Conservation (phyloP, 1,140 invertebrate genomes). For the Aplysia californica region DNA sequence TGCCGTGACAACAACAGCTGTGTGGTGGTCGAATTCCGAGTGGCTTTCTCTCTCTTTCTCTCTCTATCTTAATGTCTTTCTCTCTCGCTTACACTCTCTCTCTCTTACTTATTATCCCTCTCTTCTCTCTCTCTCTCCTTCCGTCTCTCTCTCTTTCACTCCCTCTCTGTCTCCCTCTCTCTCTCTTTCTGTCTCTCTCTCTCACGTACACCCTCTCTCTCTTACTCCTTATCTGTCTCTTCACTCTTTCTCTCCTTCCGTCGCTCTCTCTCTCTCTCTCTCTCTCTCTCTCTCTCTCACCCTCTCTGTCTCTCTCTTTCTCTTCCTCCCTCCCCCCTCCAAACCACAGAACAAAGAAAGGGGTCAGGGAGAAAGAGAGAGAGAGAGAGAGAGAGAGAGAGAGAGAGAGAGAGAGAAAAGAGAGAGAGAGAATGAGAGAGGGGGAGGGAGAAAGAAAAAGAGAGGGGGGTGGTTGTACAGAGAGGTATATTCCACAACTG, state of each 20-base stretch:
- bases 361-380: background rate
- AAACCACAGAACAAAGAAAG: background rate
- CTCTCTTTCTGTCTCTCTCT: too few species aligned
- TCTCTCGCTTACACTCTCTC: background rate
- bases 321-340: background rate
- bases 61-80: background rate
- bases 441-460: background rate
- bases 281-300: background rate
- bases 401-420: constrained; percentile 9
- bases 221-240: background rate
- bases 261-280: background rate
- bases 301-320: too few species aligned
- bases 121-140: too few species aligned
- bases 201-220: background rate
- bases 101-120: too few species aligned
- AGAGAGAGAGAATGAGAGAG: constrained; percentile 7
- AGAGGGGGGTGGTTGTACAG: too few species aligned
- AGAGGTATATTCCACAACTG: too few species aligned
- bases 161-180: background rate
- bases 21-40: too few species aligned
- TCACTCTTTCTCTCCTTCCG: background rate
- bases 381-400: constrained; percentile 14
- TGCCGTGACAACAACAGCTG: too few species aligned
- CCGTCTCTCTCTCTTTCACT: background rate
- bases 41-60: background rate